Evolutionary conservation across 2,113 vertebrate genomes (phyloP), one percentile per base, ranked within the genome.

Genomic region (Sceloporus tristichus): DNA sequence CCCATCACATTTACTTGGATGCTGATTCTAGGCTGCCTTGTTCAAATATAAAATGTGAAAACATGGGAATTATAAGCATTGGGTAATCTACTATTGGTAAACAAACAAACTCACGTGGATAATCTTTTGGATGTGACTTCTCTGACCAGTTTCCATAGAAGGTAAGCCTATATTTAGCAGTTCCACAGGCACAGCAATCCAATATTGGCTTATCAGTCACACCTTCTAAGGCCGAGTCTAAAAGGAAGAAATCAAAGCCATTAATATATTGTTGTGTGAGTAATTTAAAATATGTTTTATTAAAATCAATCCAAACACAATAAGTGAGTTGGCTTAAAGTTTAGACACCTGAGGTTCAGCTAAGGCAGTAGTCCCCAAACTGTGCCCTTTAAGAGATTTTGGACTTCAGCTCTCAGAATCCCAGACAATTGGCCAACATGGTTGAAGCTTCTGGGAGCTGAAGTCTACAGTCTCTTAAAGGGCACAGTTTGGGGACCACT

Each of bases 61-160:
- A 81, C 18, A 14, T 76, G 0, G 0, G 59, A 79, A 21, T 27
- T 79, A 18, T 79, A 89, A 0, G 1, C 42, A 59, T 13, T 25
- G 3, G 2, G 8, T 53, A 8, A 62, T 18, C 23, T 29, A 42
- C 40, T 8, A 70, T 25, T 18, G 8, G n/a, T 9, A 9, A 14
- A 78, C 21, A 0, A 75, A 2, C 90, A 59, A 19, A 97, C 99
- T 98, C 93, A 99, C 99, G 96, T 90, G 99, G 99, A 80, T 99
- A 99, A 92, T 99, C 98, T 94, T 98, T 99, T 25, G 99, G 98
- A 90, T 99, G 98, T 0, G 97, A 96, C 93, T 99, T 98, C 96
- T 99, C 99, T 0, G 99, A 99, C 99, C 99, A 99, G 90, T 99
- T 99, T 29, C 99, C 99, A 56, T 98, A 98, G 94, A 99, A 99